phyloP scores from a whole-genome alignment of 2,888 invertebrate genomes.

The Oegoconia quadripuncta region DNA sequence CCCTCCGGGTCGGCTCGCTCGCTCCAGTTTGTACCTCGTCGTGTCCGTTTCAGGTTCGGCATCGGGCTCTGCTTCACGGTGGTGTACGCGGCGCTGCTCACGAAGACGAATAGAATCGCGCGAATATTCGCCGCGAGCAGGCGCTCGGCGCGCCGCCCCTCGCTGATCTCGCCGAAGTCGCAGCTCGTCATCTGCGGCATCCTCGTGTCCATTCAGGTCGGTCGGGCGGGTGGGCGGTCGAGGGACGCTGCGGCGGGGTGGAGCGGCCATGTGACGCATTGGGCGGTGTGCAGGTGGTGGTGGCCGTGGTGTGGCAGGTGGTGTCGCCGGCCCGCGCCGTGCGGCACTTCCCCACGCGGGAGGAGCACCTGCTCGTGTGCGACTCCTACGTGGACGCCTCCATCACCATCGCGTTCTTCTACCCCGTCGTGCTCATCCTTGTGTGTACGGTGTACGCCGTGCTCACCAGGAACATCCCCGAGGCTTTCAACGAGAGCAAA shows the following conservation, averaged over 20 bases:
- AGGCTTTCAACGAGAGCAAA: constrained; percentile 98
- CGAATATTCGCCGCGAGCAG: constrained; percentile 97
- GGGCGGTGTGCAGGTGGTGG: constrained; percentile 78
- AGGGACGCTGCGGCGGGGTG: no score
- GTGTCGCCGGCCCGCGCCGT: constrained; percentile 95
- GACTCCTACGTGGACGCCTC: constrained; percentile 94
- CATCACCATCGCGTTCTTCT: constrained; percentile 94
- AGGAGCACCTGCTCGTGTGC: constrained; percentile 94
- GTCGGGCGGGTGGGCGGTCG: no score
- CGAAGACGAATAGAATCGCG: constrained; percentile 98
- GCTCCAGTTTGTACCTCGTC: not conserved
- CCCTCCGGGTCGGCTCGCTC: constrained; percentile 10
- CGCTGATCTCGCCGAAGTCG: constrained; percentile 94
- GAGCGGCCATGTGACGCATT: not conserved
- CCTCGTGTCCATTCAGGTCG: constrained; percentile 91
- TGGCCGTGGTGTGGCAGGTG: constrained; percentile 93
- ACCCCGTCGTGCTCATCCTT: constrained; percentile 92
- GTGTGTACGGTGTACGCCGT: constrained; percentile 97
- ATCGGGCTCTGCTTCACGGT: constrained; percentile 97
- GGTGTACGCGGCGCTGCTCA: constrained; percentile 96
- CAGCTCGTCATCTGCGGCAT: constrained; percentile 93
- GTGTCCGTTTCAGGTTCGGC: constrained; percentile 82
- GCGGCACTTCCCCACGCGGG: constrained; percentile 91
- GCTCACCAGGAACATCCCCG: constrained; percentile 96
- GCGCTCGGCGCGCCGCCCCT: constrained; percentile 93